These are phyloP conservation scores for Lophius americanus DNA, from an alignment of 2,797 vertebrate species.

Conservation along the genomic window DNA sequence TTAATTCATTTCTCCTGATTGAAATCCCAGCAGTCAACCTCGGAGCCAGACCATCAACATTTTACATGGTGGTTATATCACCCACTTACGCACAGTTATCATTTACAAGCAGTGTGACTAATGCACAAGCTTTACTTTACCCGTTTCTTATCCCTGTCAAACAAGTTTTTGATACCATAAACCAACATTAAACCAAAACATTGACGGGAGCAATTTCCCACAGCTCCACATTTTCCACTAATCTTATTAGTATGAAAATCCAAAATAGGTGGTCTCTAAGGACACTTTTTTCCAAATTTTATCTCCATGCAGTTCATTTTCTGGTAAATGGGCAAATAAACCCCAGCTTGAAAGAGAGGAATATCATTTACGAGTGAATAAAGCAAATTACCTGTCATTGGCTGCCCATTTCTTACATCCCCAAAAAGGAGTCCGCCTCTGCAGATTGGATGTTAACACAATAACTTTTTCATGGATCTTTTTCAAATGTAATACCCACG, in stretches of 20 bases:
- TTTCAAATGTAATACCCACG: no score
- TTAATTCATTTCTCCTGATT: no score
- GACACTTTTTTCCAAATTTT: conserved; percentile 12
- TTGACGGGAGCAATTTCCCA: not conserved
- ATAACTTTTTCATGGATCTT: no score
- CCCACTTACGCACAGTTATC: not conserved
- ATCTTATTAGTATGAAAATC: conserved; percentile 30
- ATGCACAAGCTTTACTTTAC: conserved; percentile 14
- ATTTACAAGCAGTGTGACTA: conserved; percentile 30
- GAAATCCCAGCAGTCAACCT: conserved; percentile 40
- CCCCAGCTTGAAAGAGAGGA: conserved; percentile 16
- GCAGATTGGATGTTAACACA: conserved; percentile 18
- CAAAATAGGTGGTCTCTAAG: not conserved
- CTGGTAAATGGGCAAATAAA: not conserved
- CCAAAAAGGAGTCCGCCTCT: not conserved
- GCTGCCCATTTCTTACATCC: conserved; percentile 7
- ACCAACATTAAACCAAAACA: conserved; percentile 31
- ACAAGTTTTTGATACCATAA: conserved; percentile 12
- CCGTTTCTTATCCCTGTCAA: conserved; percentile 16
- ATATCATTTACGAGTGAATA: conserved; percentile 37
- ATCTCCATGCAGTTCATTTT: conserved; percentile 23
- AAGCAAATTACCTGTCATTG: conserved; percentile 17
- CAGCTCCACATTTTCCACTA: conserved; percentile 17
- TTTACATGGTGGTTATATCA: conserved; percentile 3
- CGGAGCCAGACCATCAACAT: conserved; percentile 25